These are phyloP conservation scores for Brenthis ino DNA, from an alignment of 2,888 invertebrate genomes.

Conservation along the genomic window DNA sequence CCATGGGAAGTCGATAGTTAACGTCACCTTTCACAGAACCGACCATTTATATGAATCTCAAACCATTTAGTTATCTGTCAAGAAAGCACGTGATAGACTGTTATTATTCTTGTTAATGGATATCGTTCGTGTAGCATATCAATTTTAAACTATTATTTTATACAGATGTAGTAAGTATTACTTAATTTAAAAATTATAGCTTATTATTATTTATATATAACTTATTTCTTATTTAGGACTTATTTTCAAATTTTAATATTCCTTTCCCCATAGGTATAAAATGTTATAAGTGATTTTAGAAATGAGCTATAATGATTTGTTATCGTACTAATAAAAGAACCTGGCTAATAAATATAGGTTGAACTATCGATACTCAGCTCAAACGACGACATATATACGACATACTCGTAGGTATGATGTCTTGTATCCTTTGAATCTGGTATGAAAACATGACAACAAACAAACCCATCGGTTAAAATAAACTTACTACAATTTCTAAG, in stretches of 20 bases:
- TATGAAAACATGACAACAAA: neutral
- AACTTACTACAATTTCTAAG: neutral
- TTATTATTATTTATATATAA: neutral
- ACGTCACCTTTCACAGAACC: conserved; percentile 58
- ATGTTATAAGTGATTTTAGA: too few relatives aligned
- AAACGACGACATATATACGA: too few relatives aligned
- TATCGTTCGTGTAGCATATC: conserved; percentile 22
- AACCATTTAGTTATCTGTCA: conserved; percentile 46
- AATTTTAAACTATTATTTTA: conserved; percentile 15
- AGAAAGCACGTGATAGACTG: conserved; percentile 25
- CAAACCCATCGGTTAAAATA: neutral
- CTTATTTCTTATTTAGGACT: too few relatives aligned
- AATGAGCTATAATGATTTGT: too few relatives aligned
- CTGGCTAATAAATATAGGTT: too few relatives aligned
- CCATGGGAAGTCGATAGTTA: conserved; percentile 52
- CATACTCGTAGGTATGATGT: too few relatives aligned
- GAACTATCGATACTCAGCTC: too few relatives aligned
- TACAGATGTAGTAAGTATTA: conserved; percentile 3
- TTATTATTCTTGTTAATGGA: conserved; percentile 27
- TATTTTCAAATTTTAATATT: too few relatives aligned
- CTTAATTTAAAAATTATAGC: neutral
- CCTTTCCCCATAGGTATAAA: too few relatives aligned
- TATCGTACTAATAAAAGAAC: too few relatives aligned
- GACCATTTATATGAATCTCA: conserved; percentile 59
- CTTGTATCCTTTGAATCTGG: too few relatives aligned